Evolutionary conservation across 2,888 invertebrate genomes (phyloP).

Genomic region (Cecidostiba fungosa): DNA sequence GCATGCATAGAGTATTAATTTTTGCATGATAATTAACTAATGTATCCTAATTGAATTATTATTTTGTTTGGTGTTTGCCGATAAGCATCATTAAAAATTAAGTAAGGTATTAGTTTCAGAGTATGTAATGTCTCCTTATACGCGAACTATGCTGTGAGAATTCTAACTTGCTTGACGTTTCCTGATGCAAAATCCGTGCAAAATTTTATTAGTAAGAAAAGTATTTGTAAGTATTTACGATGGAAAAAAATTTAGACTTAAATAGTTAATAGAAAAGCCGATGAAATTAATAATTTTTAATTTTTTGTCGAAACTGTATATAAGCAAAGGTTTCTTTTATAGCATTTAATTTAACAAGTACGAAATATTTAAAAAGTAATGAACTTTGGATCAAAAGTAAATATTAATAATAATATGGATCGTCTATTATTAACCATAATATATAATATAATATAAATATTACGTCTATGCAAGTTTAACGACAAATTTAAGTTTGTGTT

Average conservation of each 20-base stretch:
- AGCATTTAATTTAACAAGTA: neutral
- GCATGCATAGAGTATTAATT: constrained; percentile 7
- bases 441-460: constrained; percentile 1
- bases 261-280: constrained; percentile 20
- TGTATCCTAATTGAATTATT: neutral
- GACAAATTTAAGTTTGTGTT: neutral
- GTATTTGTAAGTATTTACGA: constrained; percentile 45
- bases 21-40: constrained; percentile 1
- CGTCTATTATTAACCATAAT: neutral
- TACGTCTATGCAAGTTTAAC: neutral
- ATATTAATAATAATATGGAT: constrained; percentile 20
- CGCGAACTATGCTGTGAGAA: neutral
- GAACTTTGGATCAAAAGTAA: constrained; percentile 44
- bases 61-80: neutral
- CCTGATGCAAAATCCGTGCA: constrained; percentile 13
- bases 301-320: constrained; percentile 20
- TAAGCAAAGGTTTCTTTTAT: constrained; percentile 2
- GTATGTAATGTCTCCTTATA: neutral
- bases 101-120: neutral
- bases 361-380: neutral
- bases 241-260: constrained; percentile 17
- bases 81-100: neutral
- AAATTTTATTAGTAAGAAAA: constrained; percentile 10
- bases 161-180: neutral
- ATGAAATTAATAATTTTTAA: neutral